Conservation (phyloP, 2,113 vertebrate genomes). For the Nibea coibor region DNA sequence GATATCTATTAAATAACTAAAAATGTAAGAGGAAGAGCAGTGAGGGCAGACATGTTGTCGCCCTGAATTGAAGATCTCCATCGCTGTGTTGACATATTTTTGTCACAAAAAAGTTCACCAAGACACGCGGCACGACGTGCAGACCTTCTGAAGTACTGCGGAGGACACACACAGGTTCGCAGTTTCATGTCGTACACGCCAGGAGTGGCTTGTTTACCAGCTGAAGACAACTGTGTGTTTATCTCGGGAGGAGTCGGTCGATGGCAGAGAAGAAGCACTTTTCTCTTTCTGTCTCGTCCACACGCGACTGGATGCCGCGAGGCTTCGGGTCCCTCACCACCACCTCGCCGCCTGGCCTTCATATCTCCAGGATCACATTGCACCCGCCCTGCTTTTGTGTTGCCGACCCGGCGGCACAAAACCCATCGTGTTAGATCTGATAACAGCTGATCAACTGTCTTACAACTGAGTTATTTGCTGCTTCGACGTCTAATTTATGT, state of each 20-base stretch:
- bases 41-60: not conserved
- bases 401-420: not conserved
- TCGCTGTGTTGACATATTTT: constrained; percentile 6
- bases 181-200: constrained; percentile 23
- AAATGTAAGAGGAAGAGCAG: not conserved
- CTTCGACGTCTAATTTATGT: not conserved
- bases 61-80: not conserved
- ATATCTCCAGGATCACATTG: constrained; percentile 10
- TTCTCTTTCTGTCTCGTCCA: constrained; percentile 13
- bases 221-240: constrained; percentile 50
- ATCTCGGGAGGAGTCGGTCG: constrained; percentile 45
- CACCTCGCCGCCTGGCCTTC: not conserved
- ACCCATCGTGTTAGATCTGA: not conserved
- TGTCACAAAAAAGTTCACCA: constrained; percentile 2
- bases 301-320: constrained; percentile 33
- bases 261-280: constrained; percentile 41
- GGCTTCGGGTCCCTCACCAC: not conserved
- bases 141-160: not conserved
- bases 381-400: not conserved
- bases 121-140: not conserved
- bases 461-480: not conserved
- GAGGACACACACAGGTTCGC: not conserved
- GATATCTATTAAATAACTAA: not conserved
- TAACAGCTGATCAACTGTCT: not conserved
- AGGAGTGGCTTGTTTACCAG: constrained; percentile 49